A percentile compares a stretch with the other conserved stretches of the same genome.
These are phyloP conservation scores for Poeciliopsis retropinna DNA, from an alignment of 2,113 vertebrate genomes.

Conservation along the genomic window DNA sequence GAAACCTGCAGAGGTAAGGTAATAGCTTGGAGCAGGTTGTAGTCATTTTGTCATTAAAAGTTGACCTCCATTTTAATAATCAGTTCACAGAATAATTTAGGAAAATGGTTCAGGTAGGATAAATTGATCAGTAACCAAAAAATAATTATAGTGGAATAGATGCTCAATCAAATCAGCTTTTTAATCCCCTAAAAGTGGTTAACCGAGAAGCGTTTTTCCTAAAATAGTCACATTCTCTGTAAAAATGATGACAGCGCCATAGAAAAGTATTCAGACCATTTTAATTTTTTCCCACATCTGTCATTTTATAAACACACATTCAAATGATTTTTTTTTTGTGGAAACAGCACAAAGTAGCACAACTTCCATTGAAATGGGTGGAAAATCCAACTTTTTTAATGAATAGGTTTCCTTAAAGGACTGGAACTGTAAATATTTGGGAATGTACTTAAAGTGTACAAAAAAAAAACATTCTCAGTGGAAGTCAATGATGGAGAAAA, in stretches of 20 bases:
- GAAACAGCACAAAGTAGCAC: not conserved
- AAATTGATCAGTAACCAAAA: not conserved
- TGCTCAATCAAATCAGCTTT: conserved; percentile 17
- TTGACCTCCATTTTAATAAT: conserved; percentile 1
- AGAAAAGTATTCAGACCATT: not conserved
- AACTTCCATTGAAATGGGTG: not conserved
- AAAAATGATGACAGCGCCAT: not conserved
- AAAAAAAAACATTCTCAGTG: no score
- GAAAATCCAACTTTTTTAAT: not conserved
- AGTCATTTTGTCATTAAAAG: not conserved
- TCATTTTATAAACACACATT: not conserved
- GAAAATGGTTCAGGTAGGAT: not conserved
- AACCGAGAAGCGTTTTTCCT: not conserved
- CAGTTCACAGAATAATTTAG: not conserved
- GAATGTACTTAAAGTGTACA: no score
- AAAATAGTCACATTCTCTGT: not conserved
- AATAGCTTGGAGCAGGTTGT: not conserved
- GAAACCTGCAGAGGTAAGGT: no score
- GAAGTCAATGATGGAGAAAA: no score
- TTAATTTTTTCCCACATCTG: not conserved
- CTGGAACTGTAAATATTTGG: no score
- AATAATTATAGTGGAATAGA: conserved; percentile 2
- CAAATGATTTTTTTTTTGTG: not conserved
- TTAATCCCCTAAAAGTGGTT: conserved; percentile 9
- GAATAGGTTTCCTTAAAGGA: no score